Evolutionary conservation across 1,140 invertebrate species (phyloP).

Genomic region (Lucilia cuprina): DNA sequence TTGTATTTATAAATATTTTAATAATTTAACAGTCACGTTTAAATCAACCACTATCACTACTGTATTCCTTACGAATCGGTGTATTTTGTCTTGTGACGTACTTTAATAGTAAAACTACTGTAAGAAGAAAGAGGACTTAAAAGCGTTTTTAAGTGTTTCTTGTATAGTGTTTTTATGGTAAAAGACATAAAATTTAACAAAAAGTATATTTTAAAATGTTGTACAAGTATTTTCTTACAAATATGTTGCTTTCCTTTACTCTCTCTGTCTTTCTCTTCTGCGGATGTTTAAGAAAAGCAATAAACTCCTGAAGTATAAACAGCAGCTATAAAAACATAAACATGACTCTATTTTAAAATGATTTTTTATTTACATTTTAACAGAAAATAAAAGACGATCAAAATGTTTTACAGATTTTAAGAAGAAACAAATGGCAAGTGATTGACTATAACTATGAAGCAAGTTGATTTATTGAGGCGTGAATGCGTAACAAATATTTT

Average conservation of each 20-base stretch:
- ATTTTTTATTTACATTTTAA: conserved; percentile 1
- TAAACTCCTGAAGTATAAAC: neutral
- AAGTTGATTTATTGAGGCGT: too few relatives aligned
- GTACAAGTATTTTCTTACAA: neutral
- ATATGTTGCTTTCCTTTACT: too few relatives aligned
- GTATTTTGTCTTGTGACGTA: too few relatives aligned
- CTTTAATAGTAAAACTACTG: too few relatives aligned
- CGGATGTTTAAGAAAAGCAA: neutral
- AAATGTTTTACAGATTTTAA: neutral
- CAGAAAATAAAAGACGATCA: neutral
- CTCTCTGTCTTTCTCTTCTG: neutral
- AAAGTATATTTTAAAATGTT: neutral
- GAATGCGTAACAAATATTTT: too few relatives aligned
- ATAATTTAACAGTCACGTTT: too few relatives aligned
- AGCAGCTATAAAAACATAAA: conserved; percentile 7
- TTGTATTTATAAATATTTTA: too few relatives aligned
- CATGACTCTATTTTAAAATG: neutral
- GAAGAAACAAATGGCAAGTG: too few relatives aligned
- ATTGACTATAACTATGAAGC: too few relatives aligned
- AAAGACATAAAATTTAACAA: neutral
- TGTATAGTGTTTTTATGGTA: neutral
- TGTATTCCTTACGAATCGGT: too few relatives aligned
- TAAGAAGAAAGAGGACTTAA: neutral
- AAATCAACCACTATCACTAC: too few relatives aligned
- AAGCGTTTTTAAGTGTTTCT: neutral